These are phyloP conservation scores for Fringilla coelebs DNA, from an alignment of 2,797 vertebrate genomes.

Conservation along the genomic window DNA sequence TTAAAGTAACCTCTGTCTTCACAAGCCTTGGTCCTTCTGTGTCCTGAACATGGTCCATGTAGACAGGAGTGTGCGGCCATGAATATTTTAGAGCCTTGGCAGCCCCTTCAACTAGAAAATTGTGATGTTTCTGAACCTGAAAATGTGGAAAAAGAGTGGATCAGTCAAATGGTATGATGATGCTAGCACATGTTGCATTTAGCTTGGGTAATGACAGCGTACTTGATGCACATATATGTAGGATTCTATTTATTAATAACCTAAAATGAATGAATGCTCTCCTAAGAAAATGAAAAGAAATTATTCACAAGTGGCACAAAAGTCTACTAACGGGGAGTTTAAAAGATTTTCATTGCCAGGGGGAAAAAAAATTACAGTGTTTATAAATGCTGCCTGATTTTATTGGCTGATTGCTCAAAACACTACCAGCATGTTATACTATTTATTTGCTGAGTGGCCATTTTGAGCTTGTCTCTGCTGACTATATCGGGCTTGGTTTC, in stretches of 20 bases:
- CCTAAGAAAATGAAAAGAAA: not conserved
- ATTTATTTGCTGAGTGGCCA: conserved; percentile 64
- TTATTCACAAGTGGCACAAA: not conserved
- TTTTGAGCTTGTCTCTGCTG: conserved; percentile 70
- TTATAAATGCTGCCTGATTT: conserved; percentile 24
- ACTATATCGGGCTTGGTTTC: conserved; percentile 66
- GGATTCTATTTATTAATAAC: not conserved
- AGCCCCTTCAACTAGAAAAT: not conserved
- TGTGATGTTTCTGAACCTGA: not conserved
- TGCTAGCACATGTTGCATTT: not conserved
- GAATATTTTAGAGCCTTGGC: not conserved
- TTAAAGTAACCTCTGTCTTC: not conserved
- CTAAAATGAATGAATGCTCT: not conserved
- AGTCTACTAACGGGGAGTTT: not conserved
- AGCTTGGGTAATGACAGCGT: fast-evolving
- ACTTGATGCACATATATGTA: not conserved
- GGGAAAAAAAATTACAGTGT: not conserved
- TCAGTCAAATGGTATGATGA: not conserved
- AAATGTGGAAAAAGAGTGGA: not conserved
- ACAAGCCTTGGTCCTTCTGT: not conserved
- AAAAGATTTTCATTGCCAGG: not conserved
- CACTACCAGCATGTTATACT: not conserved
- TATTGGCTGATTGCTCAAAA: conserved; percentile 22
- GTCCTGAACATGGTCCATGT: not conserved
- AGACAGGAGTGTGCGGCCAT: not conserved